Evolutionary conservation across 2,888 invertebrate genomes (phyloP).

Genomic region (Calliopum simillimum): DNA sequence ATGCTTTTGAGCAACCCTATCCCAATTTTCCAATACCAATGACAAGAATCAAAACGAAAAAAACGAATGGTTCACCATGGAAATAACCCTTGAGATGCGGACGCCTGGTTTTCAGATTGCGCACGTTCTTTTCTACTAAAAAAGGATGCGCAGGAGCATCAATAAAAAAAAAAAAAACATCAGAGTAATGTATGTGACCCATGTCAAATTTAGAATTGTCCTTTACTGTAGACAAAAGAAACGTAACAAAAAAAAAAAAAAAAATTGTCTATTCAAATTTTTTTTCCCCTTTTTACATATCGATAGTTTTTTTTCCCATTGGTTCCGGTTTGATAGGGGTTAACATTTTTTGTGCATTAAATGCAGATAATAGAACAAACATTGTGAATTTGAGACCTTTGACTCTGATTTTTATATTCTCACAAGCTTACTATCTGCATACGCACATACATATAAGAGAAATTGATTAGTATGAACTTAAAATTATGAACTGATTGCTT

Average conservation of each 20-base stretch:
- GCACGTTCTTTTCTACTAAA: conserved; percentile 1
- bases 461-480: too few species aligned
- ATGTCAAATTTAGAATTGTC: conserved; percentile 13
- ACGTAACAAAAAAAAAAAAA: neutral
- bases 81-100: conserved; percentile 17
- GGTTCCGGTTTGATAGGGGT: conserved; percentile 18
- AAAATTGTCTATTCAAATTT: conserved; percentile 14
- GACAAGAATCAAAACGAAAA: neutral
- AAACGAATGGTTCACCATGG: neutral
- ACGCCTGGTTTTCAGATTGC: conserved; percentile 22
- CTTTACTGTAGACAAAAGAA: neutral
- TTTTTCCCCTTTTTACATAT: conserved; percentile 12
- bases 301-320: neutral
- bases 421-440: too few species aligned
- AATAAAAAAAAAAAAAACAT: neutral
- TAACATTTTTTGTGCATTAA: conserved; percentile 7
- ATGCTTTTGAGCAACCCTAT: neutral
- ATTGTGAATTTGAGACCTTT: too few species aligned
- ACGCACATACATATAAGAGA: too few species aligned
- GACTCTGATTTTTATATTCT: too few species aligned
- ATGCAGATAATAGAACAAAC: conserved; percentile 3
- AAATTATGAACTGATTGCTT: too few species aligned
- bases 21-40: too few species aligned
- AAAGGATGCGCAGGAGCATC: conserved; percentile 20
- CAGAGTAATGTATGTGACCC: conserved; percentile 13